Base-by-base conservation (phyloP, 1,140 invertebrate species). In the Micrasema longulum region DNA sequence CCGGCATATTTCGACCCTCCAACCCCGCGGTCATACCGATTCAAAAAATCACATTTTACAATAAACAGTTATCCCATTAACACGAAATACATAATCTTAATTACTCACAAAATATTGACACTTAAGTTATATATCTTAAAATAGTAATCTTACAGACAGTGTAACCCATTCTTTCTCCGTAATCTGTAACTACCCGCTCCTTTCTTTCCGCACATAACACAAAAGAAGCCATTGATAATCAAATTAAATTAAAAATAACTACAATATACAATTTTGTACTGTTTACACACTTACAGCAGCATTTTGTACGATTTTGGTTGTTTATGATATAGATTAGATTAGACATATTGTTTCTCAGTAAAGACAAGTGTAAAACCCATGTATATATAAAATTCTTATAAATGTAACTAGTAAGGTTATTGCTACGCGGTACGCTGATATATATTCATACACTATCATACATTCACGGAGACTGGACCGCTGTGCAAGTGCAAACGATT, bases 31-130 rank as follows among this genome's bases (percentile, higher is more conserved):
- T 18, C 63, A 68, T 64, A 71, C 67, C 68, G 68, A 50, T n/a
- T 20, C 57, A 22, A 52, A 63, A 23, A 38, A 63, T 48, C 41
- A 69, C 45, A 63, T 53, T 26, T 23, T 48, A 69, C 41, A 60
- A 60, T 70, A 62, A 63, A 76, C 71, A 73, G 55, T 72, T 60
- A 73, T 67, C 18, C 50, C 55, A 70, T 75, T 69, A 72, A 64
- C 70, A 75, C 60, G 47, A 68, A 72, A 57, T 75, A 75, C 66
- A 72, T 75, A 70, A n/a, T 69, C 70, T 72, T 75, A 75, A 69
- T 31, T 75, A 75, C 43, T 71, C 69, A 71, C 69, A 71, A 71
- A 71, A 66, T 71, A 71, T 65, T 64, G 48, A 71, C 48, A 71
- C 48, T 64, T 52, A 71, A 38, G 20, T 71, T 53, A 38, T 71